Conservation (phyloP, 2,888 invertebrate genomes). For the Plagodis dolabraria region DNA sequence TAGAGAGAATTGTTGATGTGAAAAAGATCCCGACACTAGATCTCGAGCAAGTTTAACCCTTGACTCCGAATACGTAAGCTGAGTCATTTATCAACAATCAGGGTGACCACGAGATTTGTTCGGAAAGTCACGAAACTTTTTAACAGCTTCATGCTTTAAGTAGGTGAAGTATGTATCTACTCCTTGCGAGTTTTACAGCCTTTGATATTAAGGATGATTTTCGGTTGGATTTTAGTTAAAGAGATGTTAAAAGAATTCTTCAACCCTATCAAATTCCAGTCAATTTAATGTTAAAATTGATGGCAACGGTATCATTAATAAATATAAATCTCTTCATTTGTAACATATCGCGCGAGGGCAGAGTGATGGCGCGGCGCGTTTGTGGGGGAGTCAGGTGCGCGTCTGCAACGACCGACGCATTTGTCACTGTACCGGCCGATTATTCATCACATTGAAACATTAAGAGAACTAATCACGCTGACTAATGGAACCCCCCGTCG, state of each 20-base stretch:
- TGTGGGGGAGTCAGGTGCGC: constrained; percentile 77
- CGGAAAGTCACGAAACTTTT: constrained; percentile 38
- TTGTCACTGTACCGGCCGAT: constrained; percentile 82
- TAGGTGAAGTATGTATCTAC: constrained; percentile 21
- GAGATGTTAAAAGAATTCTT: constrained; percentile 15
- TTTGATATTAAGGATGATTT: constrained; percentile 31
- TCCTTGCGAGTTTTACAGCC: constrained; percentile 11
- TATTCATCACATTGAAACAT: constrained; percentile 85
- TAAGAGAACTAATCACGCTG: constrained; percentile 83
- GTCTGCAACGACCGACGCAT: constrained; percentile 74
- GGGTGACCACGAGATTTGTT: constrained; percentile 61
- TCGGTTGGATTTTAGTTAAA: constrained; percentile 21
- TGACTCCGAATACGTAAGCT: constrained; percentile 73
- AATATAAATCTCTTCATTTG: constrained; percentile 83
- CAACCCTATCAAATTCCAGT: constrained; percentile 39
- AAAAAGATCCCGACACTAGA: constrained; percentile 74
- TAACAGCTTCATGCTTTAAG: constrained; percentile 20
- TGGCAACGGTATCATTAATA: constrained; percentile 69
- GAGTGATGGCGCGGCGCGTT: constrained; percentile 77
- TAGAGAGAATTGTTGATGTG: constrained; percentile 54
- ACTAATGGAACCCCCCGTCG: constrained; percentile 85
- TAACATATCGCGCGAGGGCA: constrained; percentile 66
- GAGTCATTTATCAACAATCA: constrained; percentile 76
- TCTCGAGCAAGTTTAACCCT: constrained; percentile 74
- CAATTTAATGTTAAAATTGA: constrained; percentile 43